Evolutionary conservation across 2,797 vertebrate genomes (phyloP).

Genomic region (Adelosebastes latens): DNA sequence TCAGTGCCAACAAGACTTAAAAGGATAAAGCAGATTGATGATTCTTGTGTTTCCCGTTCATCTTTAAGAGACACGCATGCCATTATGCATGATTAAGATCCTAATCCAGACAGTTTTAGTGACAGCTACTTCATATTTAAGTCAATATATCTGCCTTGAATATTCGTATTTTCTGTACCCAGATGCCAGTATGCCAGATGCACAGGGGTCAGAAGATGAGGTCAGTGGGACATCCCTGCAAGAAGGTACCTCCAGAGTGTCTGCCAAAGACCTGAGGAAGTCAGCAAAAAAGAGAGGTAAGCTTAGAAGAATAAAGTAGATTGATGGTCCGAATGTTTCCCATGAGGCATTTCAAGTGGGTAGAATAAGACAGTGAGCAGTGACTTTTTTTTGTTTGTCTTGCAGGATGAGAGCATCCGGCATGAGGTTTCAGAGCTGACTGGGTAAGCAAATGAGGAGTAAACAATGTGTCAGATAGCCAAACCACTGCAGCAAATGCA

Average conservation of each 20-base stretch:
- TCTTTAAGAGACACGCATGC: no score
- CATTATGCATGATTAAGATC: no score
- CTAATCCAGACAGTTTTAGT: no score
- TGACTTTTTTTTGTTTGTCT: not conserved
- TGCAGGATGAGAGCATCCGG: no score
- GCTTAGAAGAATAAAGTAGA: not conserved
- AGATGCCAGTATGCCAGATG: not conserved
- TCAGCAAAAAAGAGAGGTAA: not conserved
- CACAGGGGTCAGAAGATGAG: not conserved
- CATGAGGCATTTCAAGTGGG: not conserved
- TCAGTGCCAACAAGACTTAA: no score
- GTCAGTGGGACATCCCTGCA: not conserved
- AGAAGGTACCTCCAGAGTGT: not conserved
- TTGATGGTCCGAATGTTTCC: not conserved
- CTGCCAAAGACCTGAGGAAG: not conserved
- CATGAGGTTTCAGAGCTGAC: slow-evolving; percentile 45
- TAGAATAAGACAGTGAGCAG: not conserved
- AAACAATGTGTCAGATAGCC: slow-evolving; percentile 65
- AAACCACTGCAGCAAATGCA: slow-evolving; percentile 51
- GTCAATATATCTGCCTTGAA: not conserved
- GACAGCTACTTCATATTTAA: not conserved
- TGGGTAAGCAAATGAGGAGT: slow-evolving; percentile 61
- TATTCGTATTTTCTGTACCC: not conserved
- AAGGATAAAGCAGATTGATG: no score
- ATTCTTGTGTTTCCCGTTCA: no score